Percentiles rank a stretch among this genome's conserved stretches.
These are phyloP conservation scores for Lysiphlebus fabarum DNA, from an alignment of 1,140 invertebrate species.

Conservation along the genomic window DNA sequence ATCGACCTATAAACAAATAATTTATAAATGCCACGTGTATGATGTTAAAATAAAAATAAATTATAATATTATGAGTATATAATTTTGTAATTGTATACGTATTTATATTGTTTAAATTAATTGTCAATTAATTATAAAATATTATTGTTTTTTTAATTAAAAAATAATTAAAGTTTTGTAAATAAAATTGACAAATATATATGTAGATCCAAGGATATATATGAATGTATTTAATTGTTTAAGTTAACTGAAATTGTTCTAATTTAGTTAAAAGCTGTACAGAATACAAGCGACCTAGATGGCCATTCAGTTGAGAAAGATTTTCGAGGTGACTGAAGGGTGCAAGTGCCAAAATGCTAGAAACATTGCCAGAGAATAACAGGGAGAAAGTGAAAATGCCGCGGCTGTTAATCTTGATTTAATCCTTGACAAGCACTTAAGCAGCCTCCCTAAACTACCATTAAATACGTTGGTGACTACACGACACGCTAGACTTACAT, in stretches of 20 bases:
- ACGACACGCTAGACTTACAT: background rate
- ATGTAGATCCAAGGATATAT: constrained; percentile 3
- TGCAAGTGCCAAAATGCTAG: constrained; percentile 30
- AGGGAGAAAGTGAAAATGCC: constrained; percentile 28
- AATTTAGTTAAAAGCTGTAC: constrained; percentile 43
- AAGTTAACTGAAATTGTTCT: constrained; percentile 30
- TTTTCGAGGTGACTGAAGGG: constrained; percentile 36
- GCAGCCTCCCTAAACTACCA: constrained; percentile 44
- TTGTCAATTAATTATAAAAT: background rate
- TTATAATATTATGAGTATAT: too few relatives aligned
- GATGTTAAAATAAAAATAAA: too few relatives aligned
- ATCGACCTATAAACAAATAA: too few relatives aligned
- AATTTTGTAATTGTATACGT: too few relatives aligned
- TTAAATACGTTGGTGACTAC: constrained; percentile 35
- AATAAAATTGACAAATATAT: background rate
- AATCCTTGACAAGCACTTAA: constrained; percentile 56
- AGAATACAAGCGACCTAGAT: constrained; percentile 33
- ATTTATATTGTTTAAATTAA: too few relatives aligned
- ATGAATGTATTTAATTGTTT: constrained; percentile 8
- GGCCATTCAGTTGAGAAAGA: constrained; percentile 25
- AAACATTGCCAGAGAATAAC: constrained; percentile 36
- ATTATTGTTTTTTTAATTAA: background rate
- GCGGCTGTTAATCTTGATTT: constrained; percentile 55
- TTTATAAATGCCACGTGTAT: too few relatives aligned
- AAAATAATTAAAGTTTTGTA: background rate